Conservation (phyloP, 2,797 vertebrate species). For the Tympanoctomys barrerae region DNA sequence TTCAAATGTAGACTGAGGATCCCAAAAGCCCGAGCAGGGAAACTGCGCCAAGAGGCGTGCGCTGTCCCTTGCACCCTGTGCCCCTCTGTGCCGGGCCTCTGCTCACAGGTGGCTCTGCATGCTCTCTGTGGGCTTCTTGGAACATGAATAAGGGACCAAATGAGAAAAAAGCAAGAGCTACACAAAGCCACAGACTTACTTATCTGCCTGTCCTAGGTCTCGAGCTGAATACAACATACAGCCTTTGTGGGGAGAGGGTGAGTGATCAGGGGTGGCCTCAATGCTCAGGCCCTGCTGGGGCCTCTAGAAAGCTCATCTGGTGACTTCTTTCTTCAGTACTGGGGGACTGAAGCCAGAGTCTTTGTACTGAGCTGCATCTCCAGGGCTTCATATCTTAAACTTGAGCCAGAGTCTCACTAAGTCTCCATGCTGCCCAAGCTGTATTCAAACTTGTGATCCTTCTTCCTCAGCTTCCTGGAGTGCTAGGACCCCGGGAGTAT, state of each 20-base stretch:
- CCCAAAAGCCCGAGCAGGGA: neutral
- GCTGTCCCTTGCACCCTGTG: neutral
- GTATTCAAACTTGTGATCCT: neutral
- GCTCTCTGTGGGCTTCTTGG: neutral
- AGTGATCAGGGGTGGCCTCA: too few species aligned
- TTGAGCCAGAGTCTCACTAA: neutral
- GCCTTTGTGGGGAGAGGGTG: neutral
- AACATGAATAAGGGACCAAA: neutral
- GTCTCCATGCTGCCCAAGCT: neutral
- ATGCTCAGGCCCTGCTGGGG: neutral
- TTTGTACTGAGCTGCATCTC: neutral
- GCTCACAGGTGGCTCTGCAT: neutral
- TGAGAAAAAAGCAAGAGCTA: neutral
- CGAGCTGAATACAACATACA: neutral
- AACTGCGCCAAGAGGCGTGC: fast-evolving
- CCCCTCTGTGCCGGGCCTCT: neutral
- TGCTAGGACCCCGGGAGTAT: neutral
- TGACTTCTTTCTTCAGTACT: neutral
- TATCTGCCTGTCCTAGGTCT: neutral
- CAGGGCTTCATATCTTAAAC: neutral
- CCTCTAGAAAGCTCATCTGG: neutral
- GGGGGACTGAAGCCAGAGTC: neutral
- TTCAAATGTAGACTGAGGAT: neutral
- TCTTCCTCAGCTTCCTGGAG: neutral
- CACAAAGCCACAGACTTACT: neutral